Base-by-base conservation (phyloP, 2,888 invertebrate genomes). In the Spatulosminthurus flaviceps region DNA sequence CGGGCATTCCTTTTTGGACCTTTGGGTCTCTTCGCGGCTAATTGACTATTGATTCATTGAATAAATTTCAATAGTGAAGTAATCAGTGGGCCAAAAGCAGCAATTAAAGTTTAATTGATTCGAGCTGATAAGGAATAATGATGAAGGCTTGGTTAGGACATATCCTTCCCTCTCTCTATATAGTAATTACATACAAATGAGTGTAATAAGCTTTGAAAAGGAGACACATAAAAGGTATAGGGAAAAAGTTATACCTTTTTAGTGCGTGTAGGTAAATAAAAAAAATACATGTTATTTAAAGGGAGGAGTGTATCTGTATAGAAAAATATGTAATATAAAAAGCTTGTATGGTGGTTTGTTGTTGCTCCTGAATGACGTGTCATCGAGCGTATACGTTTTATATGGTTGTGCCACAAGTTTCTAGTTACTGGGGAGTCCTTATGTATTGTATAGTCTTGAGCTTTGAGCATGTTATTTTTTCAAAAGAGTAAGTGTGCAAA, bases 101-200 rank as follows among this genome's bases (percentile, higher is more conserved):
- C 82, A 82, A 82, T 82, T 80, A 82, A 81, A 79, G 73, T 78
- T 81, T 82, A 82, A 82, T 82, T 81, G 81, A 81, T 82, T 71
- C 28, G 69, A 22, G 74, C 24, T 74, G 66, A 73, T 67, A 29
- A 29, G 64, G 78, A 61, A 73, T 73, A 73, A 73, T 42, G 73
- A 72, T 67, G 42, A 21, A 64, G 64, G 75, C 13, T 34, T 64
- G 13, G 9, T 41, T 41, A 41, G 9, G 41, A n/a, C n/a, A n/a
- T n/a, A n/a, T n/a, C n/a, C n/a, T n/a, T n/a, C n/a, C n/a, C n/a
- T n/a, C n/a, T n/a, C n/a, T n/a, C n/a, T n/a, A n/a, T n/a, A n/a
- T n/a, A n/a, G n/a, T n/a, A n/a, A n/a, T n/a, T n/a, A n/a, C n/a
- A n/a, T n/a, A n/a, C n/a, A n/a, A n/a, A n/a, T n/a, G n/a, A n/a